Percentiles rank a stretch among this genome's conserved stretches.
phyloP scores from a whole-genome alignment of 2,797 vertebrate genomes.

The Malacoctenus gilli region DNA sequence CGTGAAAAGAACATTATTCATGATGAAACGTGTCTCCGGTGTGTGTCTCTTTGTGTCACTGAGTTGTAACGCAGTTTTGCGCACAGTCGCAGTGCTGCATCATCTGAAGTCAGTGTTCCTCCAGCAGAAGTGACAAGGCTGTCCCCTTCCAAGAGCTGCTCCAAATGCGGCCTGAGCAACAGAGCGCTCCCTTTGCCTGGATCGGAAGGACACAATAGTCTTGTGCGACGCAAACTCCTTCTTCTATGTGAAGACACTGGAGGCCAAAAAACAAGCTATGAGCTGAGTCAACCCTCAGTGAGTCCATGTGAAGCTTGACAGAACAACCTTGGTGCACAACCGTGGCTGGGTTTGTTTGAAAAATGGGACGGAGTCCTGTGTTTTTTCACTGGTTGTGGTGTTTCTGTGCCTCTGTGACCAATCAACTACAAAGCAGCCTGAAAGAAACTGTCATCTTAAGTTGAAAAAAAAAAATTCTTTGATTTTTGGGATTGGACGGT shows the following conservation, averaged over 20 bases:
- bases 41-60: constrained; percentile 25
- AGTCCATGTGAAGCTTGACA: neutral
- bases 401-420: neutral
- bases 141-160: constrained; percentile 34
- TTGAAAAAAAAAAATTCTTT: too few species aligned
- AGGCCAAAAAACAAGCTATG: constrained; percentile 8
- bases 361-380: neutral
- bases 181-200: constrained; percentile 6
- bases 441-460: neutral
- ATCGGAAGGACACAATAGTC: constrained; percentile 27
- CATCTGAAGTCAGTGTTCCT: constrained; percentile 50
- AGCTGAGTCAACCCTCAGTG: neutral
- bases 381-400: neutral
- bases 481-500: too few species aligned
- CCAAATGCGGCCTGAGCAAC: constrained; percentile 31
- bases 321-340: neutral
- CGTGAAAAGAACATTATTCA: too few species aligned
- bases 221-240: neutral
- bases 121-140: constrained; percentile 54
- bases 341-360: neutral
- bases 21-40: constrained; percentile 36
- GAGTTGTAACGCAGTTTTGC: constrained; percentile 19
- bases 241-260: constrained; percentile 1
- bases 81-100: constrained; percentile 21
- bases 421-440: neutral